Conservation (phyloP, 2,888 invertebrate species). For the Eumerus sabulonum region DNA sequence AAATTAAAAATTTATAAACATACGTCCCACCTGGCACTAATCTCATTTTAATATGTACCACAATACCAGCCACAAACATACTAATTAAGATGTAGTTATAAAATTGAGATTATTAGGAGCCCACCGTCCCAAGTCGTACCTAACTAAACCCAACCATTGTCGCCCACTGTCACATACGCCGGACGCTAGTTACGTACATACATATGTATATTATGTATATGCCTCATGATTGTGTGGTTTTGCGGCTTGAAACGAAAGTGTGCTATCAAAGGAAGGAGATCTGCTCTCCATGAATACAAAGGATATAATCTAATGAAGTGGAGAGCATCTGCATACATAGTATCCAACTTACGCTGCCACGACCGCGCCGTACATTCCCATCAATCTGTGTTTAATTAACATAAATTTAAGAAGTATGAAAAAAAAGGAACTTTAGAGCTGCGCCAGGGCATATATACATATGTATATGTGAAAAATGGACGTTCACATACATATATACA, state of each 20-base stretch:
- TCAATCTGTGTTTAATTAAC: constrained; percentile 67
- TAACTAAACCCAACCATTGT: neutral
- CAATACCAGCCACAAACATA: neutral
- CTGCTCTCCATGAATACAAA: constrained; percentile 37
- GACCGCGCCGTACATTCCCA: constrained; percentile 14
- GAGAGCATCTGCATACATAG: constrained; percentile 25
- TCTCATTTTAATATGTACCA: neutral
- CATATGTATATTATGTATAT: neutral
- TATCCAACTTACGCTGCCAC: constrained; percentile 33
- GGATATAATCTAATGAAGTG: constrained; percentile 63
- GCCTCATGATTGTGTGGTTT: neutral
- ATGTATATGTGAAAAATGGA: too few relatives aligned
- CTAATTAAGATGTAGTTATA: neutral
- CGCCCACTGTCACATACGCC: too few relatives aligned
- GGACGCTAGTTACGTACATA: too few relatives aligned
- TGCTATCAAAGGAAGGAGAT: neutral
- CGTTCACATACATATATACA: too few relatives aligned
- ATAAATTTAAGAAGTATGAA: constrained; percentile 65
- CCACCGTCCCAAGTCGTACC: neutral
- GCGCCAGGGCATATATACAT: too few relatives aligned
- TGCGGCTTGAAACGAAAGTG: constrained; percentile 1
- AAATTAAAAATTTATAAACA: too few relatives aligned
- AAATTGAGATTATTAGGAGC: neutral
- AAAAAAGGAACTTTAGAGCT: constrained; percentile 9
- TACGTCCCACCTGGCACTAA: too few relatives aligned